Conservation (phyloP, 1,140 invertebrate genomes). For the Stratiolaelaps scimitus region DNA sequence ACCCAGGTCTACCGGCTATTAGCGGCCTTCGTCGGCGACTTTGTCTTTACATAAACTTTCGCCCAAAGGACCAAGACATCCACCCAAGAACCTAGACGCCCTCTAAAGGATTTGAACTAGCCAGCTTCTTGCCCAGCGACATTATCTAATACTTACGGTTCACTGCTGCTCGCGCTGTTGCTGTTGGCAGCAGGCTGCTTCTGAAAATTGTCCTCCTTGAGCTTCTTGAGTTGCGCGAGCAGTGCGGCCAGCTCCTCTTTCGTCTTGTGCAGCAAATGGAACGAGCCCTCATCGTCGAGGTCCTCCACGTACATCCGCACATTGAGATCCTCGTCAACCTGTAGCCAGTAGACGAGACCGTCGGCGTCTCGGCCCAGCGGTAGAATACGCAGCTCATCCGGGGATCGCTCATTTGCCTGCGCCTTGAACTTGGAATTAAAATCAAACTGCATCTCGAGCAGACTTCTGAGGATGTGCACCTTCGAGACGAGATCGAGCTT, state of each 20-base stretch:
- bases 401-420: constrained; percentile 67
- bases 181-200: too few relatives aligned
- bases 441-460: constrained; percentile 89
- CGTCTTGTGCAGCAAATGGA: constrained; percentile 70
- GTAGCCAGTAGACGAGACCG: constrained; percentile 83
- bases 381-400: constrained; percentile 62
- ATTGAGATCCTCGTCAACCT: constrained; percentile 74
- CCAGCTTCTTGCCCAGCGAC: too few relatives aligned
- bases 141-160: too few relatives aligned
- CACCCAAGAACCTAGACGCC: too few relatives aligned
- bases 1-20: too few relatives aligned
- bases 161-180: too few relatives aligned
- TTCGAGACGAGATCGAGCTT: constrained; percentile 12
- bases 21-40: too few relatives aligned
- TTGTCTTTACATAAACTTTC: too few relatives aligned
- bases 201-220: constrained; percentile 45
- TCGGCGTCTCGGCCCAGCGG: constrained; percentile 77
- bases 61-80: too few relatives aligned
- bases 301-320: constrained; percentile 84
- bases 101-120: too few relatives aligned
- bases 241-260: constrained; percentile 59
- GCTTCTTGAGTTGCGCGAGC: constrained; percentile 53
- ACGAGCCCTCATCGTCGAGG: constrained; percentile 76
- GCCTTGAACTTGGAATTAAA: constrained; percentile 82
- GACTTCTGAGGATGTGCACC: constrained; percentile 48